A percentile compares a stretch with the other conserved stretches of the same genome.
Conservation (phyloP, 2,888 invertebrate genomes). For the Bhutanitis thaidina region DNA sequence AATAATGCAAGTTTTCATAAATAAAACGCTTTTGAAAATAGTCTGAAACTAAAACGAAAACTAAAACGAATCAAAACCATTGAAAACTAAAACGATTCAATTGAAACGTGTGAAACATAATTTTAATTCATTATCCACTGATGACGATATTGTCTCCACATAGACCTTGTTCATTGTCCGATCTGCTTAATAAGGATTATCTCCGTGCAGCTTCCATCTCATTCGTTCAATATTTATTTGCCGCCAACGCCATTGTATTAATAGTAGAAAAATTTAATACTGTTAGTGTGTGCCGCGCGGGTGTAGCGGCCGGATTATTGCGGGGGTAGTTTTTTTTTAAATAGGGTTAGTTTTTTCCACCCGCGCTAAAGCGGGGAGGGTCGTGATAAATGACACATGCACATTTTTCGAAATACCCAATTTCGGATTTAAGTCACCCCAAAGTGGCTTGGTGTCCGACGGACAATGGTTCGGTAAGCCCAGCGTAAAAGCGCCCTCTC, state of each 20-base stretch:
- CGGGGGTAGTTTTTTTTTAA: constrained; percentile 76
- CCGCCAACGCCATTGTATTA: constrained; percentile 66
- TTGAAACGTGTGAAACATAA: constrained; percentile 11
- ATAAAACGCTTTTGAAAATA: too few species aligned
- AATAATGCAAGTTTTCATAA: too few species aligned
- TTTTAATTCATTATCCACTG: constrained; percentile 21
- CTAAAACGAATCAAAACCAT: too few species aligned
- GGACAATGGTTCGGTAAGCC: constrained; percentile 59
- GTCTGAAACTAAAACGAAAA: too few species aligned
- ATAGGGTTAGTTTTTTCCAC: constrained; percentile 75
- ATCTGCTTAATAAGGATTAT: constrained; percentile 69
- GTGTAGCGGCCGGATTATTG: constrained; percentile 66
- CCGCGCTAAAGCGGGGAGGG: constrained; percentile 49
- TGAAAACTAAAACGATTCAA: too few species aligned
- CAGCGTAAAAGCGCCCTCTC: constrained; percentile 38
- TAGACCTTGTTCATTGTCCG: constrained; percentile 36
- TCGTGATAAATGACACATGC: constrained; percentile 81
- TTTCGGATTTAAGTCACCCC: constrained; percentile 81
- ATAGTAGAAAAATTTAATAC: constrained; percentile 75
- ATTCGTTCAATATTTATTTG: constrained; percentile 74
- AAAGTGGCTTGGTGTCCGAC: constrained; percentile 70
- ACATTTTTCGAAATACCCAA: constrained; percentile 81
- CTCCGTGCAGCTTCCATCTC: constrained; percentile 42
- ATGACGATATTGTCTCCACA: constrained; percentile 24
- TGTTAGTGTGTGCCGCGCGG: constrained; percentile 68